Conservation (phyloP, 2,888 invertebrate species). For the Andrena praecox region DNA sequence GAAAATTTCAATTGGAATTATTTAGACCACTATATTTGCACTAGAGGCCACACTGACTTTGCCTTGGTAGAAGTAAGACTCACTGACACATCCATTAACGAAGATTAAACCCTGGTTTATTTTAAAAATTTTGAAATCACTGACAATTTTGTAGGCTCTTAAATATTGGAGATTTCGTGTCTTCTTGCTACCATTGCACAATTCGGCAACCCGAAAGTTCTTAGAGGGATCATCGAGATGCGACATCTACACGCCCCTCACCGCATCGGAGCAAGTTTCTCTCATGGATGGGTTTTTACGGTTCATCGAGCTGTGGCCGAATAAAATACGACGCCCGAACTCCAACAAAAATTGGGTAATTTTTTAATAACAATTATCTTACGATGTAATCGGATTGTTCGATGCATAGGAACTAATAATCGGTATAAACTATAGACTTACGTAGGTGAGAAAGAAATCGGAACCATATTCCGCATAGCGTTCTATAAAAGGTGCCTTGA, state of each 20-base stretch:
- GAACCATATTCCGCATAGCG: background rate
- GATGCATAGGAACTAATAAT: background rate
- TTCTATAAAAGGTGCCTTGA: conserved; percentile 12
- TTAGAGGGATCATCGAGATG: conserved; percentile 91
- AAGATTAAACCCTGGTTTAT: background rate
- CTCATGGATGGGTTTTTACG: conserved; percentile 91
- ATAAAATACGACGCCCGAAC: conserved; percentile 93
- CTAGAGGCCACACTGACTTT: conserved; percentile 96
- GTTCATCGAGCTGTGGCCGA: conserved; percentile 94
- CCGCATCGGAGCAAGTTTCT: conserved; percentile 86
- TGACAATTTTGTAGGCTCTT: conserved; percentile 87
- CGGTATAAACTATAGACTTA: conserved; percentile 2
- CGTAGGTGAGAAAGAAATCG: background rate
- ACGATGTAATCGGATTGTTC: conserved; percentile 4
- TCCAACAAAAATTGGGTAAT: conserved; percentile 92
- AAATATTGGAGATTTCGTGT: conserved; percentile 97
- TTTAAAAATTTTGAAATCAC: background rate
- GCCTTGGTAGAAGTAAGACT: conserved; percentile 91
- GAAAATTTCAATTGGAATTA: conserved; percentile 99
- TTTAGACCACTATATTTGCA: conserved; percentile 98
- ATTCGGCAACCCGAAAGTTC: conserved; percentile 92
- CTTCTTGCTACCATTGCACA: conserved; percentile 93
- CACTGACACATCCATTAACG: background rate
- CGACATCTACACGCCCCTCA: conserved; percentile 92
- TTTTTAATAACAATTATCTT: conserved; percentile 15